Evolutionary conservation across 2,797 vertebrate species (phyloP).

Genomic region (Bucorvus abyssinicus): DNA sequence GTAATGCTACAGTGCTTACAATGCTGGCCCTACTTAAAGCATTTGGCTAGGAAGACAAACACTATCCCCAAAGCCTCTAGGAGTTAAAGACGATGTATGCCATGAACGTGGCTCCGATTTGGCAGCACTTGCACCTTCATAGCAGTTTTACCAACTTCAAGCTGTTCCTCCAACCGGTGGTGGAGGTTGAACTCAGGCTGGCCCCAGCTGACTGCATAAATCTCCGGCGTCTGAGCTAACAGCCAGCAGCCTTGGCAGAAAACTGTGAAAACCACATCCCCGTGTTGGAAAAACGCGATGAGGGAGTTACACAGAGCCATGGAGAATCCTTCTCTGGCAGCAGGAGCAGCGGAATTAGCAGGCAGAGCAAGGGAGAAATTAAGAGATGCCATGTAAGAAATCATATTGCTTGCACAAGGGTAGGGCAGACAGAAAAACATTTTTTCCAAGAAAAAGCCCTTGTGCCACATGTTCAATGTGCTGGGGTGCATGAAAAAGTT

Average conservation of each 20-base stretch:
- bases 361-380: background rate
- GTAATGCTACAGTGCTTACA: background rate
- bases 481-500: fast-evolving
- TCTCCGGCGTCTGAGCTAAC: conserved; percentile 14
- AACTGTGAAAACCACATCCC: conserved; percentile 28
- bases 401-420: background rate
- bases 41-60: background rate
- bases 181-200: conserved; percentile 21
- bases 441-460: background rate
- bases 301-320: background rate
- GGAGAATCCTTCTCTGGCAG: background rate
- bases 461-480: fast-evolving
- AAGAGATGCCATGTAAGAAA: background rate
- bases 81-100: background rate
- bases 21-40: background rate
- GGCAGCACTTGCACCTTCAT: background rate
- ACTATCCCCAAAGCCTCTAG: background rate
- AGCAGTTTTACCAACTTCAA: conserved; percentile 53
- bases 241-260: conserved; percentile 39
- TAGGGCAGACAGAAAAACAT: background rate
- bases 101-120: background rate
- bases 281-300: background rate
- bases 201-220: conserved; percentile 27
- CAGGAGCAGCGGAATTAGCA: background rate
- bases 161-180: conserved; percentile 21